Evolutionary conservation across 1,140 invertebrate species (phyloP), one percentile per base, ranked within the genome.

Genomic region (Brachionus plicatilis): DNA sequence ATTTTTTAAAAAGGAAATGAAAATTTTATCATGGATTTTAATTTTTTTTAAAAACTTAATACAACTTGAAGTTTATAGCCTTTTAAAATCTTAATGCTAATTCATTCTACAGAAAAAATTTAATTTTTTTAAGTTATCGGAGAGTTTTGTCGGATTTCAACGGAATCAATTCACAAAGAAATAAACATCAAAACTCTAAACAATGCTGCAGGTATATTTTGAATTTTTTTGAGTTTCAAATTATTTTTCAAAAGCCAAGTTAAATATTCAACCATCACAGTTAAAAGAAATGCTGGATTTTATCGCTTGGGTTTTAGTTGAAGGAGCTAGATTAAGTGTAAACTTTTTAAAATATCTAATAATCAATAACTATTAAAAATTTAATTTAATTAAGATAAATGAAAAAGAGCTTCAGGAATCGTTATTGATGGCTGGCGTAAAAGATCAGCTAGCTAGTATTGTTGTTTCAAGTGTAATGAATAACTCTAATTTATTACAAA

Each of bases 141-240:
- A 9, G 79, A 82, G 33, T 82, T 82, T 47, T 82, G 79, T 37
- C 50, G 79, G 3, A 82, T 82, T 24, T 60, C 79, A 47, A 33
- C 41, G 5, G 79, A 82, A 68, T 82, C 79, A 29, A 20, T 82
- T 37, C n/a, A 68, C n/a, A 82, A 82, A 68, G 79, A 82, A 41
- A 60, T 82, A 29, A 82, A 68, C 27, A 43, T 7, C 56, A 82
- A 82, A 45, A 41, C 65, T n/a, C n/a, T 82, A 37, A 82, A 82
- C 53, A 65, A 60, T 65, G 79, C 79, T 47, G 53, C 79, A n/a
- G 37, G 79, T 82, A 82, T 41, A n/a, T 33, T 80, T 37, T 56
- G 14, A 7, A 12, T 8, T 37, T 27, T 45, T 37, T 24, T 45
- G 2, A 8, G 12, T 29, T n/a, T 33, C n/a, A 1, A 43, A 50